These are phyloP conservation scores for Desmodus rotundus DNA, from an alignment of 2,113 vertebrate genomes.

Conservation along the genomic window DNA sequence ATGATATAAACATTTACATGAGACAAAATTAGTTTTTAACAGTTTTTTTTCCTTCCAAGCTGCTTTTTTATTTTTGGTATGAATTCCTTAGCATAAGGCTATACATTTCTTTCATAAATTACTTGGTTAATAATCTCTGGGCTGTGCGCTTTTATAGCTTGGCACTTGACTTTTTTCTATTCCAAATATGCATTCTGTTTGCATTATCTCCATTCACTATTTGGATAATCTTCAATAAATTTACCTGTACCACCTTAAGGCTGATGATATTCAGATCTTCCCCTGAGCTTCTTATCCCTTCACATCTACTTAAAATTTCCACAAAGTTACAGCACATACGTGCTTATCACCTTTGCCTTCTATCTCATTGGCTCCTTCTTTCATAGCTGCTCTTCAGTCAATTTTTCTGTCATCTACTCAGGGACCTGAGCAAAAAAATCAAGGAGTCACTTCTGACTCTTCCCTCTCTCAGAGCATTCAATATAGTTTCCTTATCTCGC, in stretches of 20 bases:
- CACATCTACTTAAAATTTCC: not conserved
- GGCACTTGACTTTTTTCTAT: not conserved
- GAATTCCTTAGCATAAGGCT: not conserved
- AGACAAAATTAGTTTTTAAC: not conserved
- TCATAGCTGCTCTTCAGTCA: not conserved
- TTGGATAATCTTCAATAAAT: not conserved
- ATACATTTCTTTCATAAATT: not conserved
- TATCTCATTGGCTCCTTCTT: not conserved
- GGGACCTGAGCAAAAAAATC: not conserved
- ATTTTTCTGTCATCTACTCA: not conserved
- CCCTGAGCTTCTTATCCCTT: not conserved
- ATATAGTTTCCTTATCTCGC: not conserved
- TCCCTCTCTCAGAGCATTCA: not conserved
- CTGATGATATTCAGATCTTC: not conserved
- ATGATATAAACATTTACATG: not conserved
- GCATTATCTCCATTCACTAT: not conserved
- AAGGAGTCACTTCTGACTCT: not conserved
- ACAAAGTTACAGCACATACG: not conserved
- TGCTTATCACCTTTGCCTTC: not conserved
- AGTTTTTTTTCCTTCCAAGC: not conserved
- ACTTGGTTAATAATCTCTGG: not conserved
- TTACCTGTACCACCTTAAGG: too few species aligned
- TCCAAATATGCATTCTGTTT: not conserved
- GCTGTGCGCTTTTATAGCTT: not conserved
- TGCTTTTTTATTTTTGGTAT: not conserved